phyloP scores from a whole-genome alignment of 2,113 vertebrate genomes.

The Pluvianellus socialis region DNA sequence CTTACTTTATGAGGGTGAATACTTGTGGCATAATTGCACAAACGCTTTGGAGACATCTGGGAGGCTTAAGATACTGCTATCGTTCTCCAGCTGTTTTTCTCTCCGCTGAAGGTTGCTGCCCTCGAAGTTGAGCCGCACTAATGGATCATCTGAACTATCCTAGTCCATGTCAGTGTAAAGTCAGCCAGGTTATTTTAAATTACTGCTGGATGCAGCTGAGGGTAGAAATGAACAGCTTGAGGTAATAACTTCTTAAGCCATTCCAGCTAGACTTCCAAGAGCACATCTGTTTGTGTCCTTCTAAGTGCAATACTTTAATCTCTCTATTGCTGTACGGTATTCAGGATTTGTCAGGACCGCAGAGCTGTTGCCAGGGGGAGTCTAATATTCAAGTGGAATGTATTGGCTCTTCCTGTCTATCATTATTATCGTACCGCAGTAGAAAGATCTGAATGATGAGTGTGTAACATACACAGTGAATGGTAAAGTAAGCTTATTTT shows the following conservation, averaged over 20 bases:
- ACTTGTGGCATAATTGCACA: neutral
- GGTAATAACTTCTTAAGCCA: conserved; percentile 14
- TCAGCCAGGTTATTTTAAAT: conserved; percentile 21
- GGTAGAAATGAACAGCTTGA: conserved; percentile 30
- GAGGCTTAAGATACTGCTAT: neutral
- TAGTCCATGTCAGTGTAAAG: neutral
- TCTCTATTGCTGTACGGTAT: neutral
- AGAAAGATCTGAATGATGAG: neutral
- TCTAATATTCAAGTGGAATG: neutral
- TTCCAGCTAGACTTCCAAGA: conserved; percentile 23
- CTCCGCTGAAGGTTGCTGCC: neutral
- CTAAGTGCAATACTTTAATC: neutral
- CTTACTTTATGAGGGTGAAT: neutral
- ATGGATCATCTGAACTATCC: neutral
- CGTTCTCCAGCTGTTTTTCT: neutral
- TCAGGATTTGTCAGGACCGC: neutral
- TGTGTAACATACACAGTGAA: neutral
- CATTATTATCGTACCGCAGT: neutral
- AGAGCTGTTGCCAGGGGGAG: neutral
- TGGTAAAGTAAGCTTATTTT: neutral
- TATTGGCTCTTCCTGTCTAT: neutral
- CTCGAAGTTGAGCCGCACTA: neutral
- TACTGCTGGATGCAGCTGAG: neutral
- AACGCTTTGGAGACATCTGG: neutral
- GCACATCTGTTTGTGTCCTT: conserved; percentile 46